Evolutionary conservation across 2,888 invertebrate genomes (phyloP), one percentile per base, ranked within the genome.

Genomic region (Drosophila parthenogenetica): DNA sequence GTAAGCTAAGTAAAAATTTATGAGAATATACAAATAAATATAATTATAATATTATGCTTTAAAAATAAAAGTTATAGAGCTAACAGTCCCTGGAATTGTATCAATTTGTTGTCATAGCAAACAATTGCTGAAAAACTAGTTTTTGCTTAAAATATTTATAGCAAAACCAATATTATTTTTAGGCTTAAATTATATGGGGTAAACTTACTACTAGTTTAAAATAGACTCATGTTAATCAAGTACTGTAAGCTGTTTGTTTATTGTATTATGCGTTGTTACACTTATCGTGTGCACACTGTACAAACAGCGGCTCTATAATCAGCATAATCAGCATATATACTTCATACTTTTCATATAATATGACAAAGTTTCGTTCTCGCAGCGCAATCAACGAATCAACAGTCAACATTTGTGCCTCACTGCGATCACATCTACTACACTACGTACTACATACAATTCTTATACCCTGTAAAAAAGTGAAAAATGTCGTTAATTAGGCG

Each of bases 361-460:
- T 45, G 67, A 75, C 66, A 77, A 84, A 67, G 75, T 86, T 84
- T 87, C 84, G 69, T 86, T 79, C 73, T 73, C 53, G 65, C 63
- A 49, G 66, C 22, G 42, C 45, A 69, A 71, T 64, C 61, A 58
- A 48, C 58, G 68, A 65, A 66, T 63, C 69, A 72, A 68, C 87
- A 89, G 89, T 89, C 79, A 62, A 65, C 78, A 69, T 59, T 82
- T 65, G 79, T 45, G 68, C 75, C 67, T 78, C 70, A 57, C 55
- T 14, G 53, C 49, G 77, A 66, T 55, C 79, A 49, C 66, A 76
- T 19, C 75, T 51, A 25, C 22, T 35, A 60, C 39, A 46, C 3
- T 29, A 13, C 10, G 29, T 45, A 39, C 22, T n/a, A 48, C 35
- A 39, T 8, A 35, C 22, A 43, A 3, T 46, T 57, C 7, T 8